Evolutionary conservation across 1,140 invertebrate species (phyloP).

Genomic region (Anthonomus grandis): DNA sequence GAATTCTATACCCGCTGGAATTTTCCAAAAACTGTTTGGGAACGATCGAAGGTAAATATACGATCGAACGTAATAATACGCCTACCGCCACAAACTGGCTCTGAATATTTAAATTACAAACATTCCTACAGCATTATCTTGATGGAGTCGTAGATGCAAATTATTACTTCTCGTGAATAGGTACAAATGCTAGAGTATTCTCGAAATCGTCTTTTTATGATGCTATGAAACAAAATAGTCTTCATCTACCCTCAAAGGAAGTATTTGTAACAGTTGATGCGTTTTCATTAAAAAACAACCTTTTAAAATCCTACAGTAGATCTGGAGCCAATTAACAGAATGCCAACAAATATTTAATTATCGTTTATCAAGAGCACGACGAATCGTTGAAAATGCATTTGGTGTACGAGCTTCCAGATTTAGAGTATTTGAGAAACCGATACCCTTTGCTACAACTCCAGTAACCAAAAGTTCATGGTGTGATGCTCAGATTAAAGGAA

Average conservation of each 20-base stretch:
- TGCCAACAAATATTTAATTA: conserved; percentile 7
- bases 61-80: not conserved
- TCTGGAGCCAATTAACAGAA: not conserved
- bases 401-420: conserved; percentile 3
- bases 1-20: conserved; percentile 1
- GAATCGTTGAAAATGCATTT: conserved; percentile 2
- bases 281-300: conserved; percentile 5
- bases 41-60: not conserved
- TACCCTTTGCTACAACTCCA: not conserved
- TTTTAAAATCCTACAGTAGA: conserved; percentile 4
- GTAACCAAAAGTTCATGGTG: not conserved
- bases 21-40: conserved; percentile 1
- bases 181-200: not conserved
- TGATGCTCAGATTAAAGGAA: not conserved
- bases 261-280: conserved; percentile 4
- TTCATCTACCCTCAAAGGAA: conserved; percentile 3
- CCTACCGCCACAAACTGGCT: not conserved
- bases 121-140: not conserved
- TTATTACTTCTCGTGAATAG: not conserved
- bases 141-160: not conserved
- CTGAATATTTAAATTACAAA: not conserved
- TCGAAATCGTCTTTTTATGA: not conserved
- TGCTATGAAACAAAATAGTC: not conserved
- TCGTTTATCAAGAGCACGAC: not conserved
- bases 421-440: conserved; percentile 1